Conservation (phyloP, 2,888 invertebrate species). For the Eretmocerus hayati region DNA sequence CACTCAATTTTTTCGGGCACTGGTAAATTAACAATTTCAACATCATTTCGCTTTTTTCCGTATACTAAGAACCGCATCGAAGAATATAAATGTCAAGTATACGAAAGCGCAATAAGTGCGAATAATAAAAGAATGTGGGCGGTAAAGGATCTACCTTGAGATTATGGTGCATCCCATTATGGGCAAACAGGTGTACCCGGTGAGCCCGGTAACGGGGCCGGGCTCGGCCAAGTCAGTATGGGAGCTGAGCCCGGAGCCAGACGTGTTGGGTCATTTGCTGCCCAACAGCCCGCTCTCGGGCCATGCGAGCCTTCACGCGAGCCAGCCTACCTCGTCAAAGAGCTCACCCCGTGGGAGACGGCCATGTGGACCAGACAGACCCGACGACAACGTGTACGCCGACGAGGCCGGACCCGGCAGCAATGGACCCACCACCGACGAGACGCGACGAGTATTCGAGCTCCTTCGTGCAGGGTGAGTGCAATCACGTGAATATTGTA, state of each 20-base stretch:
- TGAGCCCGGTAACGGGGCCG: constrained; percentile 59
- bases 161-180: neutral
- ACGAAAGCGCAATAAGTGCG: neutral
- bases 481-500: too few relatives aligned
- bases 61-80: too few relatives aligned
- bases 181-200: constrained; percentile 40
- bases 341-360: constrained; percentile 19
- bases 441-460: constrained; percentile 71
- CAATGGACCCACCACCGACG: constrained; percentile 38
- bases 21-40: too few relatives aligned
- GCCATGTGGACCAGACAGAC: constrained; percentile 30
- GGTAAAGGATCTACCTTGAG: neutral
- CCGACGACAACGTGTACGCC: constrained; percentile 39
- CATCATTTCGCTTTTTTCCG: too few relatives aligned
- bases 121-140: neutral
- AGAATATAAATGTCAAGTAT: too few relatives aligned
- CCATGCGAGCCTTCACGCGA: constrained; percentile 33
- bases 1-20: too few relatives aligned
- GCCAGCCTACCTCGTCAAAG: constrained; percentile 18
- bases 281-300: constrained; percentile 39
- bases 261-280: constrained; percentile 44
- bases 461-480: constrained; percentile 73
- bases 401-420: constrained; percentile 38
- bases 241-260: constrained; percentile 58
- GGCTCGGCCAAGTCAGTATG: constrained; percentile 86